Base-by-base conservation (phyloP, 2,113 vertebrate species). In the Calypte anna region DNA sequence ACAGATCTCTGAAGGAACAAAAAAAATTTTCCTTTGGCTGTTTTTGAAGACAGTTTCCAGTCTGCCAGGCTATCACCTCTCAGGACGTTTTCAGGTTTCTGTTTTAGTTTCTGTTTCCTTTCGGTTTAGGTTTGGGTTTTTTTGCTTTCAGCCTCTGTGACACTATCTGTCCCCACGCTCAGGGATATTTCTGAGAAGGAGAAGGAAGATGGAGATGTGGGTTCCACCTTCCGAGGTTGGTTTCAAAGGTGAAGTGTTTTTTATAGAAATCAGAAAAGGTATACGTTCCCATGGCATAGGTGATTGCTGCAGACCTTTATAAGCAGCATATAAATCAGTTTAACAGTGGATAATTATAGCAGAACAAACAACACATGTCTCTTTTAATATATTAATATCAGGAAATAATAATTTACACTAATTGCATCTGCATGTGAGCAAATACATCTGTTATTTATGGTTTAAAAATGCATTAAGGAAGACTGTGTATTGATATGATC, bases 401-500 rank as follows among this genome's bases (percentile, higher is more conserved):
- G 67, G 48, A 93, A 93, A 88, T 74, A 88, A 58, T 38, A 0
- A 10, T 86, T 94, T 88, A 63, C 31, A 30, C 15, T 69, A 86
- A 51, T 59, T 86, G 6, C 43, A 69, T 25, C 78, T 62, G 51
- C 59, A 62, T 58, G n/a, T 31, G 27, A 90, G 36, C 44, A 85
- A 69, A 17, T 19, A 25, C 7, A 46, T 91, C 48, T 2, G 2
- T n/a, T 62, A 50, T 46, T 54, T 58, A 66, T 12, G 13, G 17
- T 58, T 86, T 77, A 58, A 70, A 93, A 77, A 21, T 27, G 19
- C 51, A 13, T 64, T 69, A 73, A 84, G 79, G 61, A 81, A 22
- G 24, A 69, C 15, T 28, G 10, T 1, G 1, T 43, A 57, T n/a
- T 38, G 18, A 57, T 38, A 70, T 0, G 1, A 62, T 15, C 14